Conservation (phyloP, 2,888 invertebrate genomes). For the Synergus gifuensis region DNA sequence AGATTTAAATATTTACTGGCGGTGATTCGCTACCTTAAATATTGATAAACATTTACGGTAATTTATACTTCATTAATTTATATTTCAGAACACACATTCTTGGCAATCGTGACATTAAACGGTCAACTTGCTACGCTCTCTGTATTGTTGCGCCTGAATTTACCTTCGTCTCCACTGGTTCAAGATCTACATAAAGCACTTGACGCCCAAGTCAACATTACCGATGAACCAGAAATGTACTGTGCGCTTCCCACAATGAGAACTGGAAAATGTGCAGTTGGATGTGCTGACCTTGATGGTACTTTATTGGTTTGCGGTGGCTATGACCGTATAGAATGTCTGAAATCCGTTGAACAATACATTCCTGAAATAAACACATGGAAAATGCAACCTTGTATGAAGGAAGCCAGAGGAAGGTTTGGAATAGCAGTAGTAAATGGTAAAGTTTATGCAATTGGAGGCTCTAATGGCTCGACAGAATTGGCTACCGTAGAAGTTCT, state of each 20-base stretch:
- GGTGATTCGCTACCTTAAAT: no score
- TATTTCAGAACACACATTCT: conserved; percentile 80
- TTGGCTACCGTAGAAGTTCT: conserved; percentile 85
- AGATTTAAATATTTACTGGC: no score
- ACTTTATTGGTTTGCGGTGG: conserved; percentile 89
- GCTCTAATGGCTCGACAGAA: conserved; percentile 91
- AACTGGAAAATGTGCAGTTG: no score
- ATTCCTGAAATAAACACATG: conserved; percentile 85
- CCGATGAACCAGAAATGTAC: conserved; percentile 81
- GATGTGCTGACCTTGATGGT: no score
- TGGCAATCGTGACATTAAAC: conserved; percentile 83
- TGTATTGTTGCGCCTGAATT: conserved; percentile 80
- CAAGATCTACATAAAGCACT: conserved; percentile 58
- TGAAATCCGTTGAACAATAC: conserved; percentile 87
- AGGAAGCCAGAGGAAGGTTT: conserved; percentile 87
- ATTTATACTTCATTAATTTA: no score
- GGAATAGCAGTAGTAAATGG: conserved; percentile 85
- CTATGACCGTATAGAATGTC: conserved; percentile 91
- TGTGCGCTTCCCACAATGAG: conserved; percentile 77
- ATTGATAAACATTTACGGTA: no score
- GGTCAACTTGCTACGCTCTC: conserved; percentile 83
- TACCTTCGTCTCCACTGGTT: conserved; percentile 67
- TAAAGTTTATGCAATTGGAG: conserved; percentile 88
- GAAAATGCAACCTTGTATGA: conserved; percentile 85
- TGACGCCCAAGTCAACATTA: conserved; percentile 63